Percentiles rank a stretch among this genome's conserved stretches.
These are phyloP conservation scores for Liasis olivaceus DNA, from an alignment of 2,797 vertebrate genomes.

Conservation along the genomic window DNA sequence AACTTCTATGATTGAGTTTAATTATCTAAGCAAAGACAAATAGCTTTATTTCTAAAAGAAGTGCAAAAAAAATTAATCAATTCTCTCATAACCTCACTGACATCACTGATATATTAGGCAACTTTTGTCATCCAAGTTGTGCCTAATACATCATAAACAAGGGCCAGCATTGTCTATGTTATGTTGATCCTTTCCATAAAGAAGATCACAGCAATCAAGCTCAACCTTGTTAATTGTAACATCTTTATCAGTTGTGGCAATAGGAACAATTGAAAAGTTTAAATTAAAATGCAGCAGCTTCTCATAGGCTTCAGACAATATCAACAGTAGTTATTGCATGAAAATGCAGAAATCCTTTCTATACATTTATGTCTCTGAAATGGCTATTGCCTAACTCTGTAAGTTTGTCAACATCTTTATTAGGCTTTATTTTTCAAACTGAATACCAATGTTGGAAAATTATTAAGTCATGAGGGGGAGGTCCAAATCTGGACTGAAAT, in stretches of 20 bases:
- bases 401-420: background rate
- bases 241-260: conserved; percentile 16
- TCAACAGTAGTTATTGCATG: background rate
- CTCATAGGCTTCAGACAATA: background rate
- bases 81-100: background rate
- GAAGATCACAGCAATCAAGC: background rate
- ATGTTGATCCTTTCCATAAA: conserved; percentile 10
- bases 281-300: conserved; percentile 25
- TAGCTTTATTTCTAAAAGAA: background rate
- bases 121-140: conserved; percentile 18
- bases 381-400: background rate
- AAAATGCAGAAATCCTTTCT: background rate
- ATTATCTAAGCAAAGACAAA: background rate
- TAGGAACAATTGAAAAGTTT: background rate
- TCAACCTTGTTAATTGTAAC: conserved; percentile 35
- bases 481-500: background rate
- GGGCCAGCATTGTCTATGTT: background rate
- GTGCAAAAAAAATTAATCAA: background rate
- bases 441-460: background rate
- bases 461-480: background rate
- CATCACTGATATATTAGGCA: conserved; percentile 9
- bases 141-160: conserved; percentile 1
- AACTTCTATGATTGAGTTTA: background rate
- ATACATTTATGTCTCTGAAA: background rate
- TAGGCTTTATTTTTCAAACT: background rate